phyloP scores from a whole-genome alignment of 1,140 invertebrate genomes.

The Zaprionus capensis region DNA sequence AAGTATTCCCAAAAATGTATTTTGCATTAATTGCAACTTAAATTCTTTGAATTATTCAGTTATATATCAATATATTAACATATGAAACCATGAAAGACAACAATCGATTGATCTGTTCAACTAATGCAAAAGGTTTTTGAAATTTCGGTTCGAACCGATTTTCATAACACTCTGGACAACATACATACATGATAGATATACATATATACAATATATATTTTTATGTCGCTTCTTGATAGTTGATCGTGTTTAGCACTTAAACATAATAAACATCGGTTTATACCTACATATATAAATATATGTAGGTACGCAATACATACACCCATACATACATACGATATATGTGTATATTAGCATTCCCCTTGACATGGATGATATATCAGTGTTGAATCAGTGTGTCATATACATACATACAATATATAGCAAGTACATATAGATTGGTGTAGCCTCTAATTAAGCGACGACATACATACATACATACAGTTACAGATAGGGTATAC shows the following conservation, averaged over 20 bases:
- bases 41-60: no score
- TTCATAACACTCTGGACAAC: conserved; percentile 13
- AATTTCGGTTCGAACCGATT: conserved; percentile 23
- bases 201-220: conserved; percentile 17
- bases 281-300: conserved; percentile 9
- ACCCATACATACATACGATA: conserved; percentile 7
- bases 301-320: neutral
- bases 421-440: neutral
- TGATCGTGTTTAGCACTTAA: neutral
- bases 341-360: conserved; percentile 36
- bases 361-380: neutral
- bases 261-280: neutral
- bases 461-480: neutral
- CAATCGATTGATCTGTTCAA: neutral
- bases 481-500: neutral
- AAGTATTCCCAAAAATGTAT: no score
- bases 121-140: conserved; percentile 22
- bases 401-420: conserved; percentile 23
- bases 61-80: no score
- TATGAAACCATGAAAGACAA: no score
- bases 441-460: conserved; percentile 19
- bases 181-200: conserved; percentile 1
- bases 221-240: conserved; percentile 12
- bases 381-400: conserved; percentile 24
- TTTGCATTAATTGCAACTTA: no score